Evolutionary conservation across 2,888 invertebrate species (phyloP), one percentile per base, ranked within the genome.

Genomic region (Campopleginae sp.): DNA sequence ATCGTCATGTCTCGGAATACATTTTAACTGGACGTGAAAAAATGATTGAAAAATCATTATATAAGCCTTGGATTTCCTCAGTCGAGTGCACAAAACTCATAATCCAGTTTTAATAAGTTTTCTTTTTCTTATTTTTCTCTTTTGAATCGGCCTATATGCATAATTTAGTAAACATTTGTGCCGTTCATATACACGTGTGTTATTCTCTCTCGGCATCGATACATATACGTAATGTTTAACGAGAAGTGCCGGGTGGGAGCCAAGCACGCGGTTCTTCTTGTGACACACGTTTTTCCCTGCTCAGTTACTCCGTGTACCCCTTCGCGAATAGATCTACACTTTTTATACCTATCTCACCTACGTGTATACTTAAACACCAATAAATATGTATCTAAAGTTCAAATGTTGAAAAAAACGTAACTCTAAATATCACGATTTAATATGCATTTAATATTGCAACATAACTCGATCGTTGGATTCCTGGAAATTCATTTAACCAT

Each of bases 241-340:
- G 68, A 51, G 63, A 76, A 66, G 42, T 68, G 51, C 31, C 72
- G 75, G 72, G 80, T 80, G 85, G 85, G 85, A 82, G 85, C 54
- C 65, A 48, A 78, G 77, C 85, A 82, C 82, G 85, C 85, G 85
- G 85, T 63, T 71, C 79, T 76, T 76, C 82, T 61, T 38, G 44
- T 68, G 79, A 76, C 58, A 80, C 80, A 87, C 84, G 85, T 84
- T 84, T 84, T 85, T 84, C 46, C 74, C 38, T 75, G 82, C 86
- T 88, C 88, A 88, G 88, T 88, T 83, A 86, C 87, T 84, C 82
- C 86, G 84, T 85, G 85, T 82, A 80, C 81, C 82, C 80, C 82
- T 44, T 72, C 82, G 85, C 66, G 85, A 80, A 72, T 68, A 85
- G 76, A 80, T 68, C 80, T 51, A 58, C 70, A 42, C 31, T 46